Percentiles rank a stretch among this genome's conserved stretches.
phyloP scores from a whole-genome alignment of 2,888 invertebrate genomes.

The Macaria notata region DNA sequence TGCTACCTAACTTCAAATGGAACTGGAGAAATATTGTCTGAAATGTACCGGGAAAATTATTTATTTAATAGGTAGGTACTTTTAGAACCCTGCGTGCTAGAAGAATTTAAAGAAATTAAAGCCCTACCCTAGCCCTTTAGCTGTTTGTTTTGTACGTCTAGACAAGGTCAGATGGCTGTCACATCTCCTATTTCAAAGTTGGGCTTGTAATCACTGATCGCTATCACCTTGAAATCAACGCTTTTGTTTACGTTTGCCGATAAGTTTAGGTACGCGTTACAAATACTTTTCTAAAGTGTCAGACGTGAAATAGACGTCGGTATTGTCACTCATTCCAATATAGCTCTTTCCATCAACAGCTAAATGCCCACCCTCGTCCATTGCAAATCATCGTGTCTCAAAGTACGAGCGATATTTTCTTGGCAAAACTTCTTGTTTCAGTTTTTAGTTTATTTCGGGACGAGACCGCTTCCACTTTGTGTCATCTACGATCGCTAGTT shows the following conservation, averaged over 20 bases:
- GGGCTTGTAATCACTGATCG: not conserved
- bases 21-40: too few relatives aligned
- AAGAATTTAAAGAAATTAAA: too few relatives aligned
- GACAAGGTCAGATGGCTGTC: slow-evolving; percentile 6
- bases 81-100: too few relatives aligned
- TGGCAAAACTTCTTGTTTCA: slow-evolving; percentile 67
- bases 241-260: slow-evolving; percentile 14
- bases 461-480: slow-evolving; percentile 52
- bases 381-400: slow-evolving; percentile 44
- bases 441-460: slow-evolving; percentile 59
- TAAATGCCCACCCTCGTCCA: slow-evolving; percentile 41
- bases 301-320: slow-evolving; percentile 2
- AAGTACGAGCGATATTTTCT: slow-evolving; percentile 56
- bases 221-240: slow-evolving; percentile 9
- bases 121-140: not conserved
- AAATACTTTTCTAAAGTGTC: slow-evolving; percentile 12
- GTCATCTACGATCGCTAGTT: slow-evolving; percentile 38
- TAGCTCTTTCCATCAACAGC: slow-evolving; percentile 46
- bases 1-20: too few relatives aligned
- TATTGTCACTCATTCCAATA: slow-evolving; percentile 43
- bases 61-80: too few relatives aligned
- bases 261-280: slow-evolving; percentile 6
- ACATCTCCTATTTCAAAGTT: slow-evolving; percentile 8
- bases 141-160: not conserved
- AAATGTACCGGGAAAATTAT: too few relatives aligned